Percentiles rank a stretch among this genome's conserved stretches.
Conservation (phyloP, 2,113 vertebrate genomes). For the Otus sunia region DNA sequence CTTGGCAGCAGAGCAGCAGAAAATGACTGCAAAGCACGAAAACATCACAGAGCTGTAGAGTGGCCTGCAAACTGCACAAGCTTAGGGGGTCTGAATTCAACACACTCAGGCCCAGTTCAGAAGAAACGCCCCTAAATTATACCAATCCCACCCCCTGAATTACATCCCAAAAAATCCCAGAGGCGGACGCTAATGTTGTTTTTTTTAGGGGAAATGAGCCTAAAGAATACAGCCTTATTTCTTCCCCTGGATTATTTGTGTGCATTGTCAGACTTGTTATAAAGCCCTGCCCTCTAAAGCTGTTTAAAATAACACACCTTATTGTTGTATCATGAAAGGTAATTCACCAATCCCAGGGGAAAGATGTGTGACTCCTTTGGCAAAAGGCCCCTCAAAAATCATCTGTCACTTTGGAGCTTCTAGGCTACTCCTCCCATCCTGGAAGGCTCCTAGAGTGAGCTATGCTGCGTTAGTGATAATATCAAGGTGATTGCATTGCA, state of each 20-base stretch:
- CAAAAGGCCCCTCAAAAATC: background rate
- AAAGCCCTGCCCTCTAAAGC: background rate
- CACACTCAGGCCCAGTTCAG: background rate
- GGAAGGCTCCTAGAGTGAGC: constrained; percentile 20
- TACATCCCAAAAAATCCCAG: background rate
- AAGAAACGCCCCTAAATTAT: background rate
- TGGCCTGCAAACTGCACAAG: background rate
- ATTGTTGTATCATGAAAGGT: background rate
- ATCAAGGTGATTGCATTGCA: constrained; percentile 18
- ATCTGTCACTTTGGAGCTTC: background rate
- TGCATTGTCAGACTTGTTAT: background rate
- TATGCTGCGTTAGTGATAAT: constrained; percentile 1
- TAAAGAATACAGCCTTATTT: background rate
- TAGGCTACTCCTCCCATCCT: background rate
- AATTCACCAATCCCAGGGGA: background rate
- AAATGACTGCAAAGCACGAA: constrained; percentile 47
- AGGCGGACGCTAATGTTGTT: background rate
- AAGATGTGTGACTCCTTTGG: background rate
- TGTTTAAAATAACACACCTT: background rate
- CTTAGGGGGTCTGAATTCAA: background rate
- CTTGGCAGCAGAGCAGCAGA: constrained; percentile 4
- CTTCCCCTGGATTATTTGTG: background rate
- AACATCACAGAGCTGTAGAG: background rate
- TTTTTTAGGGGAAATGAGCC: background rate
- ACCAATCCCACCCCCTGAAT: background rate